Percentiles rank a stretch among this genome's conserved stretches.
Evolutionary conservation across 2,113 vertebrate species (phyloP).

Genomic region (Odobenus rosmarus): DNA sequence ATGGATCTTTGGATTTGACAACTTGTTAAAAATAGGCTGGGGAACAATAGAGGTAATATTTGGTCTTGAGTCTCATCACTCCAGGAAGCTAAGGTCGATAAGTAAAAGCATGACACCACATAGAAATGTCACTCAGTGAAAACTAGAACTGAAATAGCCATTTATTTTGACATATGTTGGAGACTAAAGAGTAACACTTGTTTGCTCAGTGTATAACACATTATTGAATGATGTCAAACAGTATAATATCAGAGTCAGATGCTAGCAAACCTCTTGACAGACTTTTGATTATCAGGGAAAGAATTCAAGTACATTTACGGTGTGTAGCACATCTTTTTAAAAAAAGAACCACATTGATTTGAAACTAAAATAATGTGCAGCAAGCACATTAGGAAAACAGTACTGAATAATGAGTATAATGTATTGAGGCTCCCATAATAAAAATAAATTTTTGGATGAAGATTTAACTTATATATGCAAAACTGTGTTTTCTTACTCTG

Average conservation of each 20-base stretch:
- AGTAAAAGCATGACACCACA: conserved; percentile 58
- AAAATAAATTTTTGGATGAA: not conserved
- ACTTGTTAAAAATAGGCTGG: not conserved
- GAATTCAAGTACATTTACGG: not conserved
- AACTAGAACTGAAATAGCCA: conserved; percentile 46
- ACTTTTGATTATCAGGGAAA: conserved; percentile 53
- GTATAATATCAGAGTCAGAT: conserved; percentile 36
- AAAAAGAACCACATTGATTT: not conserved
- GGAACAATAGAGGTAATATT: conserved; percentile 46
- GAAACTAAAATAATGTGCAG: not conserved
- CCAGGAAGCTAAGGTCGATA: conserved; percentile 27
- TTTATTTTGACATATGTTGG: conserved; percentile 65
- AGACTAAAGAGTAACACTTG: conserved; percentile 59
- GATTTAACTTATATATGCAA: not conserved
- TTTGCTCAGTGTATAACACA: conserved; percentile 36
- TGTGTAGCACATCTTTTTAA: not conserved
- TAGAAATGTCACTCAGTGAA: conserved; percentile 59
- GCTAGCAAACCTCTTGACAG: conserved; percentile 35
- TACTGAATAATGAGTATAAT: not conserved
- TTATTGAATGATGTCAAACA: conserved; percentile 62
- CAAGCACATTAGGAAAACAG: not conserved
- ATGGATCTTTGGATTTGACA: conserved; percentile 8
- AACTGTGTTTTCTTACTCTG: not conserved
- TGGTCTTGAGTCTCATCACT: conserved; percentile 40
- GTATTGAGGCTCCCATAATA: not conserved